A percentile compares a stretch with the other conserved stretches of the same genome.
Evolutionary conservation across 2,888 invertebrate genomes (phyloP).

Genomic region (Pristionchus japonicus): DNA sequence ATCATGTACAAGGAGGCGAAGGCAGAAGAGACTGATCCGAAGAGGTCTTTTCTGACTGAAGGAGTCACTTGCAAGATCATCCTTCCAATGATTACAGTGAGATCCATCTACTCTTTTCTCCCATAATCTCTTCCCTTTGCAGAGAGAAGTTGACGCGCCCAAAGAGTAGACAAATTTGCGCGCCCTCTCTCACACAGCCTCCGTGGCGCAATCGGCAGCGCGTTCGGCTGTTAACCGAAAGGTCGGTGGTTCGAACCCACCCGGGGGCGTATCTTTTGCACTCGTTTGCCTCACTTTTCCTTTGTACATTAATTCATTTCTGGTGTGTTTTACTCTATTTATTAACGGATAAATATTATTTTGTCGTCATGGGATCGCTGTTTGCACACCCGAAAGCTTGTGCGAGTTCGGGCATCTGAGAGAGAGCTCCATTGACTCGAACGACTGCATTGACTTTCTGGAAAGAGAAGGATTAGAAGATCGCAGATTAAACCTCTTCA

Average conservation of each 20-base stretch:
- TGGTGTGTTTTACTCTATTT: background rate
- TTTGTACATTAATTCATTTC: background rate
- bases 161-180: slow-evolving; percentile 2
- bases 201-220: slow-evolving; percentile 66
- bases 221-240: slow-evolving; percentile 74
- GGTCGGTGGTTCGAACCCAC: slow-evolving; percentile 72
- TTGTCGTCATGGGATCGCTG: slow-evolving; percentile 3
- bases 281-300: background rate
- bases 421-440: slow-evolving; percentile 26
- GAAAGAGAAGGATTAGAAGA: background rate
- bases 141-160: slow-evolving; percentile 31
- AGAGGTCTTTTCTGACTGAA: slow-evolving; percentile 55
- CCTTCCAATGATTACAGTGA: slow-evolving; percentile 28
- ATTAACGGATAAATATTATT: slow-evolving; percentile 11
- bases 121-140: background rate
- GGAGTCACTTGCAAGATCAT: slow-evolving; percentile 44
- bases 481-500: background rate
- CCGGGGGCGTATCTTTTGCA: slow-evolving; percentile 54
- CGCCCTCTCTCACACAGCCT: slow-evolving; percentile 45
- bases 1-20: slow-evolving; percentile 61
- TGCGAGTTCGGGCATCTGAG: slow-evolving; percentile 11
- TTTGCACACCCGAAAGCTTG: background rate
- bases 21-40: slow-evolving; percentile 56
- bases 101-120: background rate
- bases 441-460: slow-evolving; percentile 14